A percentile compares a stretch with the other conserved stretches of the same genome.
Evolutionary conservation across 1,140 invertebrate species (phyloP).

Genomic region (Eriosoma lanigerum): DNA sequence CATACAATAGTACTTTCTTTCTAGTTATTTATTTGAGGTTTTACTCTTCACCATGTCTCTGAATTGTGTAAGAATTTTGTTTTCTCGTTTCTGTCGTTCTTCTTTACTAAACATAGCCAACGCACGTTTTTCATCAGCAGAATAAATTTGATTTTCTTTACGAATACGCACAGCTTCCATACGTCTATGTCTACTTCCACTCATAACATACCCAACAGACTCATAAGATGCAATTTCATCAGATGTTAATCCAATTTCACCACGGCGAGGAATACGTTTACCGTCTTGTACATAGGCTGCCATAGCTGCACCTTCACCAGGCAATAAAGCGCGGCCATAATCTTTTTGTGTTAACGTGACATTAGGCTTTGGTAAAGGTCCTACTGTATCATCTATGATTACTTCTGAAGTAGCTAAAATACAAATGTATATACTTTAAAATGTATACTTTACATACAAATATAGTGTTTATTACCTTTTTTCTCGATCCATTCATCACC

Average conservation of each 20-base stretch:
- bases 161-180: constrained; percentile 99
- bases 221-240: constrained; percentile 94
- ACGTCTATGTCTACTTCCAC: constrained; percentile 94
- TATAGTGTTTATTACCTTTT: constrained; percentile 58
- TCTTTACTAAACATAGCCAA: constrained; percentile 98
- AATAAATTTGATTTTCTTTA: constrained; percentile 99
- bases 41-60: constrained; percentile 83
- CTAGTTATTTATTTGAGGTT: constrained; percentile 60
- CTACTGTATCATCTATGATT: constrained; percentile 66
- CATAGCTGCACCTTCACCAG: constrained; percentile 97
- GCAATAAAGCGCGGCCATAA: constrained; percentile 86
- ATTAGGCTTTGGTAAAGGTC: constrained; percentile 71
- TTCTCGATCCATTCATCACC: constrained; percentile 74
- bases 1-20: not conserved
- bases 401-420: constrained; percentile 59
- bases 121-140: constrained; percentile 97
- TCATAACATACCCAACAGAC: constrained; percentile 97
- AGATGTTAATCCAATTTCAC: constrained; percentile 97
- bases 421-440: constrained; percentile 53
- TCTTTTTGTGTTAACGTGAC: constrained; percentile 75
- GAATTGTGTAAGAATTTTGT: constrained; percentile 93
- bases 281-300: constrained; percentile 98
- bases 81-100: constrained; percentile 93
- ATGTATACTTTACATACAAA: not conserved
- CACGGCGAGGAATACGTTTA: constrained; percentile 94